Evolutionary conservation across 2,888 invertebrate genomes (phyloP).

Genomic region (Standfussiana lucernea): DNA sequence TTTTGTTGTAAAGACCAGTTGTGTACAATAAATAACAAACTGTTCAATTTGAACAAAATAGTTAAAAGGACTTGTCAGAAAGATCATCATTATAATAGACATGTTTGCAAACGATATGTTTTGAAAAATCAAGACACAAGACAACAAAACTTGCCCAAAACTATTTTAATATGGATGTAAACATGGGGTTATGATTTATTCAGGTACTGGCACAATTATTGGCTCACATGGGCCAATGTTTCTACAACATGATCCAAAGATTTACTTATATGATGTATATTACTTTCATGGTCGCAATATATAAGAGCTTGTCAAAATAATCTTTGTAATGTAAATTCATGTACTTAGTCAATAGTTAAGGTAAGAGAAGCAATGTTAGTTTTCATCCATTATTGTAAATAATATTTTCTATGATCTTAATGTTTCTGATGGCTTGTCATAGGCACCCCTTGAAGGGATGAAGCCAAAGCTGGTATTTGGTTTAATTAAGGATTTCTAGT

Average conservation of each 20-base stretch:
- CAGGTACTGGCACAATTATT: conserved; percentile 2
- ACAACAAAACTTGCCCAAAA: no score
- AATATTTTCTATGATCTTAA: conserved; percentile 75
- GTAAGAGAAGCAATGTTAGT: conserved; percentile 58
- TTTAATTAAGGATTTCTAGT: conserved; percentile 82
- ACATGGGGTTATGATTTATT: conserved; percentile 4
- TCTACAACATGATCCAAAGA: conserved; percentile 7
- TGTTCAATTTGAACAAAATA: not conserved
- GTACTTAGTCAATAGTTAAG: conserved; percentile 49
- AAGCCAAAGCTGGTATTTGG: conserved; percentile 76
- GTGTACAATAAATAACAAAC: not conserved
- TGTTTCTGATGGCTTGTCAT: conserved; percentile 72
- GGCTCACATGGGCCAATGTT: conserved; percentile 7
- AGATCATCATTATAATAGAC: not conserved
- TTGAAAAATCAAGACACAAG: no score
- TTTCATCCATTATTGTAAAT: conserved; percentile 73
- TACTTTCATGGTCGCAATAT: conserved; percentile 48
- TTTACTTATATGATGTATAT: not conserved
- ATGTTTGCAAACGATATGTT: no score
- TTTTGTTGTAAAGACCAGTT: not conserved
- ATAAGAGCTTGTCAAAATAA: conserved; percentile 66
- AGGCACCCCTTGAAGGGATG: conserved; percentile 68
- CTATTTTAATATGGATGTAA: not conserved
- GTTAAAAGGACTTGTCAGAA: not conserved
- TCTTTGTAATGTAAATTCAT: conserved; percentile 56